Evolutionary conservation across 2,888 invertebrate species (phyloP).

Genomic region (Caenorhabditis imperialis): DNA sequence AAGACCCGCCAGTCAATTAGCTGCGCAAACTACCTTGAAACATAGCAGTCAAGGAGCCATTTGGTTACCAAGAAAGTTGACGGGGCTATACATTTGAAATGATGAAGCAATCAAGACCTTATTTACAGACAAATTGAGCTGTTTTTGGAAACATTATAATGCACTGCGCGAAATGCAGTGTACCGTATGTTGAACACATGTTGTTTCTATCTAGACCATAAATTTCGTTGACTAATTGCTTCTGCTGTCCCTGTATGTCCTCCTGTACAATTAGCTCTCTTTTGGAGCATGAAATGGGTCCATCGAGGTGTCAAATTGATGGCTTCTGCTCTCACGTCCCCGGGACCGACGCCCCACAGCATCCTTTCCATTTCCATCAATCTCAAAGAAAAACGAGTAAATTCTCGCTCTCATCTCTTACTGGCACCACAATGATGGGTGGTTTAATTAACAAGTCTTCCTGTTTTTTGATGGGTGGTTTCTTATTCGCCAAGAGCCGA

Average conservation of each 20-base stretch:
- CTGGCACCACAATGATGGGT: slow-evolving; percentile 33
- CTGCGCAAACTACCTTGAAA: slow-evolving; percentile 50
- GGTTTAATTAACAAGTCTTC: slow-evolving; percentile 50
- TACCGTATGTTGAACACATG: slow-evolving; percentile 50
- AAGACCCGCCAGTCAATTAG: slow-evolving; percentile 43
- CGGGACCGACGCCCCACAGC: slow-evolving; percentile 4
- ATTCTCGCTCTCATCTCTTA: slow-evolving; percentile 9
- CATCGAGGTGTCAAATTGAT: slow-evolving; percentile 48
- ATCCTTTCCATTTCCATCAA: slow-evolving; percentile 25
- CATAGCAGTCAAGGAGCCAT: slow-evolving; percentile 30
- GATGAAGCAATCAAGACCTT: too few relatives aligned
- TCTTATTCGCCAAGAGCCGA: not conserved
- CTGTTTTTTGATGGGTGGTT: slow-evolving; percentile 49
- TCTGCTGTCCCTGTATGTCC: not conserved
- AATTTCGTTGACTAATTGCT: slow-evolving; percentile 46
- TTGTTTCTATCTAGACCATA: slow-evolving; percentile 29
- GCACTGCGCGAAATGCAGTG: slow-evolving; percentile 34
- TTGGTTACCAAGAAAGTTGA: slow-evolving; percentile 19
- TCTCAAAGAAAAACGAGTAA: slow-evolving; percentile 45
- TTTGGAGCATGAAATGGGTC: slow-evolving; percentile 42
- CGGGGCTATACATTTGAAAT: too few relatives aligned
- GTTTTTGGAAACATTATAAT: slow-evolving; percentile 15
- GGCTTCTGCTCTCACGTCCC: slow-evolving; percentile 23
- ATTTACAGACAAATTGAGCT: too few relatives aligned
- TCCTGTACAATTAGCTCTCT: slow-evolving; percentile 48